Percentiles rank a stretch among this genome's conserved stretches.
phyloP scores from a whole-genome alignment of 2,113 vertebrate genomes.

The Copsychus sechellarum region DNA sequence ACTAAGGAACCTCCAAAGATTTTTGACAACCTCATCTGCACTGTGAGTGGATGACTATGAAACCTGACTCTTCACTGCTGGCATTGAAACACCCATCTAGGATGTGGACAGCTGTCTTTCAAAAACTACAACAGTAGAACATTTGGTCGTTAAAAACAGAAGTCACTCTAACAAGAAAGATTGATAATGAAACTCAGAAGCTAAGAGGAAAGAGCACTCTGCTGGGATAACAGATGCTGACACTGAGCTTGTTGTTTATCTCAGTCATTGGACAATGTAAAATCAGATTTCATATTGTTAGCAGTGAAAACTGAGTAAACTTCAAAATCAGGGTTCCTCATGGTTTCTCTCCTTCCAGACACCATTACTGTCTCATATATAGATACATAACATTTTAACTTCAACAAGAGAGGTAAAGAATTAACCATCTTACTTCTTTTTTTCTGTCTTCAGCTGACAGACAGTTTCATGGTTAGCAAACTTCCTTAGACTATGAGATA shows the following conservation, averaged over 20 bases:
- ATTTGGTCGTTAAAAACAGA: not conserved
- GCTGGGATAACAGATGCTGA: not conserved
- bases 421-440: not conserved
- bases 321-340: not conserved
- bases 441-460: not conserved
- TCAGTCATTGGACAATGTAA: not conserved
- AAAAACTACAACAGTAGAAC: not conserved
- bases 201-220: not conserved
- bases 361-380: fast-evolving
- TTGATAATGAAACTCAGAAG: not conserved
- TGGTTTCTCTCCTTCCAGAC: not conserved
- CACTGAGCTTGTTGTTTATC: not conserved
- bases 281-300: not conserved
- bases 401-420: not conserved
- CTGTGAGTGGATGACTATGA: not conserved
- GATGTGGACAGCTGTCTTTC: not conserved
- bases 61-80: not conserved
- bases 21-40: not conserved
- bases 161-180: not conserved
- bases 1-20: not conserved
- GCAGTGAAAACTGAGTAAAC: not conserved
- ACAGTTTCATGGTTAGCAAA: not conserved
- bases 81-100: not conserved
- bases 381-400: not conserved
- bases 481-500: not conserved